These are phyloP conservation scores for Parus major DNA, from an alignment of 2,113 vertebrate genomes.

Conservation along the genomic window DNA sequence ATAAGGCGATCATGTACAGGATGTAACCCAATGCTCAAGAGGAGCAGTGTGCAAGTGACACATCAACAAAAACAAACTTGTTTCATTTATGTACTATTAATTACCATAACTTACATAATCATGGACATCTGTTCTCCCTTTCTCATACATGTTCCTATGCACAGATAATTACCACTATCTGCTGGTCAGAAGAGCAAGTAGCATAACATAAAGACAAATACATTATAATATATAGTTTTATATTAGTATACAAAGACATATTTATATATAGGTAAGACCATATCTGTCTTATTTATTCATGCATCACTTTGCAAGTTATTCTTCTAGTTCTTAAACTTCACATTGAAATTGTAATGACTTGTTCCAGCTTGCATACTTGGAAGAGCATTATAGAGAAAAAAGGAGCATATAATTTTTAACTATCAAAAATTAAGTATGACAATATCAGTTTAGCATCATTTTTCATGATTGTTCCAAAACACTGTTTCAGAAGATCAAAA, in stretches of 20 bases:
- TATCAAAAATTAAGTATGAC: not conserved
- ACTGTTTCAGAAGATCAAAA: not conserved
- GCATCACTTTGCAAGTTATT: not conserved
- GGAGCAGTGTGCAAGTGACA: slow-evolving; percentile 87
- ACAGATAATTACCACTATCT: slow-evolving; percentile 27
- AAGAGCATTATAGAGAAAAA: not conserved
- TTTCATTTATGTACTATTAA: slow-evolving; percentile 83
- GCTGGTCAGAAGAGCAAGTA: not conserved
- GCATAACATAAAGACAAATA: not conserved
- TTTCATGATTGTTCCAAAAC: not conserved
- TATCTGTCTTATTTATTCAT: not conserved
- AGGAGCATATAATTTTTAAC: not conserved
- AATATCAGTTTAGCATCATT: not conserved
- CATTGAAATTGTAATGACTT: not conserved
- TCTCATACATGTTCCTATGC: slow-evolving; percentile 4
- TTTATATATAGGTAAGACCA: not conserved
- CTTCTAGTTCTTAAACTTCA: not conserved
- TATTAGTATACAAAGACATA: not conserved
- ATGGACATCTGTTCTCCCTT: slow-evolving; percentile 81
- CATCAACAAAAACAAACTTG: slow-evolving; percentile 84
- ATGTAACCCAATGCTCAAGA: slow-evolving; percentile 80
- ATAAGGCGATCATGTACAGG: slow-evolving; percentile 82
- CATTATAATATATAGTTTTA: not conserved
- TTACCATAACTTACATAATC: slow-evolving; percentile 82
- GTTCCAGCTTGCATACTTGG: not conserved